Conservation (phyloP, 1,140 invertebrate species). For the Brachionus rotundiformis region DNA sequence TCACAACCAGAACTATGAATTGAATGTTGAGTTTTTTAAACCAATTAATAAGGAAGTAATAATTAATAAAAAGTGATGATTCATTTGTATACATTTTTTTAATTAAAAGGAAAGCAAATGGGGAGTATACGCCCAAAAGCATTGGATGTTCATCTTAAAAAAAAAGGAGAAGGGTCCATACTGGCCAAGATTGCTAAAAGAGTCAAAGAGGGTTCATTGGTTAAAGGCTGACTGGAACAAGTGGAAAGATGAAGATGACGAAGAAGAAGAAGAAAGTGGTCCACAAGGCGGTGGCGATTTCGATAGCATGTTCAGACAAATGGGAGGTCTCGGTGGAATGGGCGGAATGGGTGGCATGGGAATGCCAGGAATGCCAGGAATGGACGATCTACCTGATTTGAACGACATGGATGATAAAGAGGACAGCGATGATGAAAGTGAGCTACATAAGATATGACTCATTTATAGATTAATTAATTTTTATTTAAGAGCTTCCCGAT, state of each 20-base stretch:
- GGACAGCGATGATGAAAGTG: conserved; percentile 51
- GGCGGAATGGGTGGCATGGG: conserved; percentile 1
- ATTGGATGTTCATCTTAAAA: conserved; percentile 74
- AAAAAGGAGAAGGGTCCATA: conserved; percentile 75
- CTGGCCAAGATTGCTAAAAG: conserved; percentile 83
- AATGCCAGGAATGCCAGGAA: not conserved
- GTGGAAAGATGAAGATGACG: conserved; percentile 90
- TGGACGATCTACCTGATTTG: conserved; percentile 63
- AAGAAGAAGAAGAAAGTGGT: conserved; percentile 64
- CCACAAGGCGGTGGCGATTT: not conserved
- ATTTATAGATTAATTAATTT: too few species aligned
- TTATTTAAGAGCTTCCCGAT: conserved; percentile 39
- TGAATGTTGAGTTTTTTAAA: conserved; percentile 34
- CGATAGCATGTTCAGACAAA: conserved; percentile 51
- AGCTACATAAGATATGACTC: too few species aligned
- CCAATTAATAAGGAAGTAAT: not conserved
- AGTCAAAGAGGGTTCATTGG: conserved; percentile 86
- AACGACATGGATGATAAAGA: conserved; percentile 51
- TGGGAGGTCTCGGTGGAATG: conserved; percentile 54
- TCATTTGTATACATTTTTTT: too few species aligned
- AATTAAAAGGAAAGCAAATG: conserved; percentile 68
- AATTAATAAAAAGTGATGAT: too few species aligned
- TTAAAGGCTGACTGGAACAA: conserved; percentile 93
- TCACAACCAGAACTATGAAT: not conserved
- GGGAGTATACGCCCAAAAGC: conserved; percentile 70